Evolutionary conservation across 2,888 invertebrate species (phyloP).

Genomic region (Sinopyrophorus schimmeli): DNA sequence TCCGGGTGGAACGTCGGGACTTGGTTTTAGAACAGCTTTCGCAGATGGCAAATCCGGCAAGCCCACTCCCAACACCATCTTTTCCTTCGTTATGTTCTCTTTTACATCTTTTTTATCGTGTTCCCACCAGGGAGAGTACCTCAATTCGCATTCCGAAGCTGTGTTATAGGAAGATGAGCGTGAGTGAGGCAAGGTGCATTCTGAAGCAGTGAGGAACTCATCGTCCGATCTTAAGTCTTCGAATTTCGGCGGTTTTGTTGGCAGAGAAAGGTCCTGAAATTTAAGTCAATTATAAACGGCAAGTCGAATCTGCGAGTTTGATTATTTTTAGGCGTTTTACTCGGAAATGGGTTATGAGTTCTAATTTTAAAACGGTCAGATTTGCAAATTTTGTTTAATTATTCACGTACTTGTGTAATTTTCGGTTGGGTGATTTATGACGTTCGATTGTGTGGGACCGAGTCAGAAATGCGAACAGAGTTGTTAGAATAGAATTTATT

Average conservation of each 20-base stretch:
- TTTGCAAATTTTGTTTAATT: no score
- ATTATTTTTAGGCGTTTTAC: conserved; percentile 6
- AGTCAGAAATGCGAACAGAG: no score
- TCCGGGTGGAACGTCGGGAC: conserved; percentile 54
- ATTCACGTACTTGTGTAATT: no score
- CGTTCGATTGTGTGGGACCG: no score
- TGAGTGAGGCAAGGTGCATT: conserved; percentile 68
- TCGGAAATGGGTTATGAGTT: conserved; percentile 11
- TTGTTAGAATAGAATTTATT: no score
- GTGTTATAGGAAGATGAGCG: conserved; percentile 71
- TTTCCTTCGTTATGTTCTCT: conserved; percentile 51
- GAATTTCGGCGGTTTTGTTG: conserved; percentile 26
- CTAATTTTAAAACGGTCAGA: no score
- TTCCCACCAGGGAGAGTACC: conserved; percentile 62
- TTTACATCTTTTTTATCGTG: conserved; percentile 55
- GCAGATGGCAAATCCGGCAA: conserved; percentile 51
- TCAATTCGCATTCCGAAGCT: conserved; percentile 66
- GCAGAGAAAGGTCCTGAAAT: conserved; percentile 14
- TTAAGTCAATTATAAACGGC: no score
- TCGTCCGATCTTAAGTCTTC: conserved; percentile 63
- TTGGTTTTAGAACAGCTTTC: conserved; percentile 49
- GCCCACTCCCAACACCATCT: conserved; percentile 55
- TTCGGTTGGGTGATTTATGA: no score
- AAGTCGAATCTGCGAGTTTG: conserved; percentile 3
- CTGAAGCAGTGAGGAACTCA: conserved; percentile 70